Evolutionary conservation across 2,797 vertebrate genomes (phyloP), one percentile per base, ranked within the genome.

Genomic region (Streptopelia turtur): DNA sequence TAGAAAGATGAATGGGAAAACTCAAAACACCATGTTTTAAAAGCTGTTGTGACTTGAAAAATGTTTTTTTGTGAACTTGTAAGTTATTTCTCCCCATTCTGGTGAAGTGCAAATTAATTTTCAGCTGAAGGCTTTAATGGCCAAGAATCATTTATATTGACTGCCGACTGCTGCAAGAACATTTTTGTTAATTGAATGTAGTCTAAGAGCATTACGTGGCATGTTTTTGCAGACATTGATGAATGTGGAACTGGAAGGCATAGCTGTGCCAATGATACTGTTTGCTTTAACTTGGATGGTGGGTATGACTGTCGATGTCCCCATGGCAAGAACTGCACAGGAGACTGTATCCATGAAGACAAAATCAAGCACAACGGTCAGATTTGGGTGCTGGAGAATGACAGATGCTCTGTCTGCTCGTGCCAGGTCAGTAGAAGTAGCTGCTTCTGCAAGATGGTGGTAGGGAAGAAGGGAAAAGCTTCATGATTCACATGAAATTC

Each of bases 211-310:
- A 55, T 96, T 94, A n/a, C 31, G 6, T 75, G 93, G 27, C 43
- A 5, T 96, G 78, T 95, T 91, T 94, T 92, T 90, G 41, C 97
- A 99, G 99, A 99, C 97, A 99, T 99, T 96, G 99, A 99, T 92
- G 99, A 99, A 97, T 99, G 99, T 97, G 98, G 97, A 89, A 98
- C 98, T 11, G 99, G 99, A 83, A 98, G 99, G 95, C 99, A 99
- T 96, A 99, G 98, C 98, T 99, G 99, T 95, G 98, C 99, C 98
- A 99, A 99, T 88, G 99, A 99, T 96, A 99, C 99, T 1, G 96
- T 99, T 97, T 99, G 99, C 98, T 99, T 99, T 98, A 99, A 99
- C 98, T 95, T 99, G 99, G 99, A 99, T 75, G 99, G 99, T 21
- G 99, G 99, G 23, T 99, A 99, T 8, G 99, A 99, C 95, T 99